Base-by-base conservation (phyloP, 37 sponge, comb jelly and placozoan species). In the Dysidea cf. avara region DNA sequence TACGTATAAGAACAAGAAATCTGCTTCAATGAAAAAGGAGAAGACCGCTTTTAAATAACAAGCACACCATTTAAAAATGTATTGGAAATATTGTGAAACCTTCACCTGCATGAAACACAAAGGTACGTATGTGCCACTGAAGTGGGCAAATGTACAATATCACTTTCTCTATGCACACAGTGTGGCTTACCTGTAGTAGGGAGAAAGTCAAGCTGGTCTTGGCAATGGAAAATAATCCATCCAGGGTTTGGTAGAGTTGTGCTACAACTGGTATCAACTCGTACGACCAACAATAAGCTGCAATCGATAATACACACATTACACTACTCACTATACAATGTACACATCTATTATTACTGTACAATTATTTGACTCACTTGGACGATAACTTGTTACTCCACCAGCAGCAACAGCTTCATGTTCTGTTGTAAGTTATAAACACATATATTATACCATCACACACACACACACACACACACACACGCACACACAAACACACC, bases 271-370 rank as follows among this genome's bases (percentile, higher is more conserved):
- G 83, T 12, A 88, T 77, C 2, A 88, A 56, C 4, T 67, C 56
- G 0, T 35, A 39, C n/a, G 89, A 87, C 88, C 78, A 85, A 4
- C 72, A 72, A 56, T 71, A 85, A 0, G 85, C 85, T 85, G 57
- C 2, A 58, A 58, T 9, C n/a, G 25, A 21, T 25, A 58, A 58
- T 12, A 58, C n/a, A 18, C 11, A 11, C 12, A 30, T 58, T 11
- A 18, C 60, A 58, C 12, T 58, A 30, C 60, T 58, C 16, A 28
- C 25, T 11, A 52, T 5, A 57, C 37, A 29, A 21, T 7, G 57
- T 16, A 21, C 12, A 57, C 24, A 25, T n/a, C n/a, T n/a, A n/a
- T n/a, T n/a, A n/a, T n/a, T n/a, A n/a, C 6, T 17, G n/a, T 30
- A 65, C 4, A 36, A 11, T 13, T 13, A 24, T 3, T 32, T 47